These are phyloP conservation scores for Netelia inedita DNA, from an alignment of 2,888 invertebrate species.

Conservation along the genomic window DNA sequence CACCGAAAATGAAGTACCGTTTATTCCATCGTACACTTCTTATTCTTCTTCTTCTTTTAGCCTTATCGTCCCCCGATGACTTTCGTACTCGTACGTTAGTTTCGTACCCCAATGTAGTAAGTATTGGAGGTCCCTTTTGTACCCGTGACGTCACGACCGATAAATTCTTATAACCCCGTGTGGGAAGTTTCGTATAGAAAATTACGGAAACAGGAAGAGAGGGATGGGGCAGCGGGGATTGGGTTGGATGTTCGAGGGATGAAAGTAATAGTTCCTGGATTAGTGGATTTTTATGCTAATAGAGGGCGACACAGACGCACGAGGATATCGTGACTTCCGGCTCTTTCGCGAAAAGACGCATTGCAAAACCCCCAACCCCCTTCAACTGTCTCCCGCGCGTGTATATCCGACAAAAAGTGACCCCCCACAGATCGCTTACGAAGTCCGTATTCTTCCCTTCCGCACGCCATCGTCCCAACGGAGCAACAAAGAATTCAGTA, in stretches of 20 bases:
- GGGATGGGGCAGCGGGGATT: neutral
- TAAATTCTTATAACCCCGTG: conserved; percentile 77
- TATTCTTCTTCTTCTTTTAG: neutral
- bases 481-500: conserved; percentile 45
- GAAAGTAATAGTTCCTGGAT: conserved; percentile 69
- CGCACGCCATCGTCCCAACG: conserved; percentile 27
- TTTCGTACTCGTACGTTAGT: neutral
- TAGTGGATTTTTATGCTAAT: conserved; percentile 81
- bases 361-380: neutral
- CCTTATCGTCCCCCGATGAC: neutral
- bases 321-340: conserved; percentile 68
- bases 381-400: neutral
- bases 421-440: conserved; percentile 16
- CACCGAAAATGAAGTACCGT: neutral
- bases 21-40: conserved; percentile 4
- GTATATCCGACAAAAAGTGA: conserved; percentile 22
- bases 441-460: conserved; percentile 20
- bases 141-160: conserved; percentile 70
- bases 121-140: conserved; percentile 12
- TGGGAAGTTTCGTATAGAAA: conserved; percentile 74
- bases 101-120: neutral
- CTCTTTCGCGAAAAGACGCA: conserved; percentile 37
- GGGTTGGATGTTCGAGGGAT: neutral
- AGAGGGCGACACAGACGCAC: conserved; percentile 20
- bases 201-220: conserved; percentile 52